Evolutionary conservation across 2,113 vertebrate genomes (phyloP), one percentile per base, ranked within the genome.

Genomic region (Phylloscopus trochilus): DNA sequence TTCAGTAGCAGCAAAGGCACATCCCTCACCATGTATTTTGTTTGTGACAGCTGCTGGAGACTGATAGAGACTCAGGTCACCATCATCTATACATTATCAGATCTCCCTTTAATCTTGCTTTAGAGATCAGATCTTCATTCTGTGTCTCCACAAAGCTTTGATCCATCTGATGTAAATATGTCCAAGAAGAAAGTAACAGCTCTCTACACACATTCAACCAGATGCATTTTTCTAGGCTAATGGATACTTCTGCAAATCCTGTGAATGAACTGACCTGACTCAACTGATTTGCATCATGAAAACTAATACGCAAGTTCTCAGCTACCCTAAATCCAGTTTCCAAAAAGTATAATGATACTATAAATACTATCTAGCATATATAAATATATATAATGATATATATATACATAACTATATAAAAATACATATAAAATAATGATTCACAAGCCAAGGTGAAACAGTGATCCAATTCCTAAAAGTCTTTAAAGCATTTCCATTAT

Each of bases 71-170:
- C 69, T 66, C 43, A 51, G 39, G 60, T 69, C 35, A 83, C 60
- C 41, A 44, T 18, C 56, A 58, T 24, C 53, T 51, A 18, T 19
- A 41, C 13, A 15, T 21, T 13, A 43, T 69, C 67, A 75, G 46
- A 89, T 46, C 44, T 93, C 62, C 30, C 66, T 53, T n/a, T n/a
- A n/a, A n/a, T n/a, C 59, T 87, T 62, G 39, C 64, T 84, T 92
- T 81, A 83, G 68, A 91, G 93, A 92, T 87, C 52, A 80, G 72
- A 92, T 81, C 72, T 94, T 87, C 68, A 46, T 80, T 83, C 74
- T 68, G 15, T 23, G 46, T 55, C 64, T 82, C 49, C 77, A 68
- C 43, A 85, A 73, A 83, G 69, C 49, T 81, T 83, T 52, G 21
- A 86, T 62, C 9, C 58, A 81, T 31, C 78, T 84, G 67, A 89